phyloP scores from a whole-genome alignment of 2,888 invertebrate genomes.

The Mesochorus sp. region DNA sequence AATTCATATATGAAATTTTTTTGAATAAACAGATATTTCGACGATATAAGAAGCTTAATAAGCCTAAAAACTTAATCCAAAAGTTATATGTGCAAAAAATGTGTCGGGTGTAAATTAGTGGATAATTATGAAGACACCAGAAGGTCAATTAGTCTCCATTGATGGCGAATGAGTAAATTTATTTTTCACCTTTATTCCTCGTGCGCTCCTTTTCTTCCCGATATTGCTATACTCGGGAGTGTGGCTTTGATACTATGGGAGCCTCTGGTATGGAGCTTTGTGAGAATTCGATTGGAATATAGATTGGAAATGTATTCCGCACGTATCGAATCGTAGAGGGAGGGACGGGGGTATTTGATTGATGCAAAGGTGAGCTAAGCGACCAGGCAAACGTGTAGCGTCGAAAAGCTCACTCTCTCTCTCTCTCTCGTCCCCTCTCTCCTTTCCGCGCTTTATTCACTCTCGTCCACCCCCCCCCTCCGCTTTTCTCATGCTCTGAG shows the following conservation, averaged over 20 bases:
- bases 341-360: slow-evolving; percentile 49
- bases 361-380: slow-evolving; percentile 58
- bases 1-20: no score
- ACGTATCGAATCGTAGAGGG: slow-evolving; percentile 45
- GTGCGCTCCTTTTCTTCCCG: background rate
- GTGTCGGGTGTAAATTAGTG: no score
- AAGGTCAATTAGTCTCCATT: no score
- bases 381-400: slow-evolving; percentile 50
- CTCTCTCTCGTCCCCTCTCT: slow-evolving; percentile 1
- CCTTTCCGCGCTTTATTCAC: slow-evolving; percentile 45
- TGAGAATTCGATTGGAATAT: slow-evolving; percentile 56
- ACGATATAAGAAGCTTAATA: no score
- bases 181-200: slow-evolving; percentile 20
- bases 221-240: background rate
- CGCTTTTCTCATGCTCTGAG: background rate
- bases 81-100: no score
- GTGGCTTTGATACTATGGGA: slow-evolving; percentile 37
- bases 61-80: no score
- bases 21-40: no score
- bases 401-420: slow-evolving; percentile 46
- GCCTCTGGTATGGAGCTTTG: slow-evolving; percentile 9
- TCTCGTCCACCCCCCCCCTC: slow-evolving; percentile 8
- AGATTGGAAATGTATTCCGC: slow-evolving; percentile 59
- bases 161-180: background rate
- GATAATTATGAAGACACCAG: no score